These are phyloP conservation scores for Corynorhinus townsendii DNA, from an alignment of 2,113 vertebrate genomes.

Conservation along the genomic window DNA sequence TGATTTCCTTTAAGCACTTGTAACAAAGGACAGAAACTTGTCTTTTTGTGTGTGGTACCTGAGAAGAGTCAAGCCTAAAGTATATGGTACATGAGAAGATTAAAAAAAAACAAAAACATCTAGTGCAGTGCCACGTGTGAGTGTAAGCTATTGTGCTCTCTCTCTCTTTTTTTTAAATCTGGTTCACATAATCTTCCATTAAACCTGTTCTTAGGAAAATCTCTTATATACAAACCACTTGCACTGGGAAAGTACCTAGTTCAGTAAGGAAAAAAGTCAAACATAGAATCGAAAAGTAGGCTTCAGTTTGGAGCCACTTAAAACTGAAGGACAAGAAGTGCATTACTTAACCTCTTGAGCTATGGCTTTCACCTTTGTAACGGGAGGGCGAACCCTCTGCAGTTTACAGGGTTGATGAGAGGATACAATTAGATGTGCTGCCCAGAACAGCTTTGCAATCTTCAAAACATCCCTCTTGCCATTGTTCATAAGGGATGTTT, in stretches of 20 bases:
- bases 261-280: background rate
- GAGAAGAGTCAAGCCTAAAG: background rate
- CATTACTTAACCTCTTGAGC: rapidly evolving
- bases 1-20: background rate
- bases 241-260: background rate
- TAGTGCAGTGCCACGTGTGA: rapidly evolving
- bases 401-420: background rate
- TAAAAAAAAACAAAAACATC: background rate
- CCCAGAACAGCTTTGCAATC: background rate
- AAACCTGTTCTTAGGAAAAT: background rate
- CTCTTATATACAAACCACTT: background rate
- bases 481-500: background rate
- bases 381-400: background rate
- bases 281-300: background rate
- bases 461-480: background rate
- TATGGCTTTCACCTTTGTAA: background rate
- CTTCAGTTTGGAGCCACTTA: background rate
- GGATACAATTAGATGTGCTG: background rate
- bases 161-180: background rate
- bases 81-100: background rate
- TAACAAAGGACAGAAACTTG: background rate
- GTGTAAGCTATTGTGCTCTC: background rate
- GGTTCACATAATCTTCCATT: background rate
- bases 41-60: background rate
- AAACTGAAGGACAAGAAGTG: rapidly evolving